phyloP scores from a whole-genome alignment of 2,888 invertebrate genomes.

The Nezara viridula region DNA sequence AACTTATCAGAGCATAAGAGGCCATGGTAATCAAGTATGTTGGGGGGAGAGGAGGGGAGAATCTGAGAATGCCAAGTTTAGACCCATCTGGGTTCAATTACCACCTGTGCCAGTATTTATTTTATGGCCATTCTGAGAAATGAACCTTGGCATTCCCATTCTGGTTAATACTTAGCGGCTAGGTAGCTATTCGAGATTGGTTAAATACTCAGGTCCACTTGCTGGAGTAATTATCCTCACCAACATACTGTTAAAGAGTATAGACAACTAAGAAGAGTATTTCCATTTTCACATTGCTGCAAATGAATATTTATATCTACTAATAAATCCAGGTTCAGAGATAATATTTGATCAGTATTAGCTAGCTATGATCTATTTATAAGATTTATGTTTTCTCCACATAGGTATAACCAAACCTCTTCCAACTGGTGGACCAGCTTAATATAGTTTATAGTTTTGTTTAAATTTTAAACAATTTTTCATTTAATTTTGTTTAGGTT shows the following conservation, averaged over 20 bases:
- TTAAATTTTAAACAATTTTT: no score
- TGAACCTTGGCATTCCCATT: not conserved
- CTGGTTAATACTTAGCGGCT: not conserved
- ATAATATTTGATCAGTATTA: not conserved
- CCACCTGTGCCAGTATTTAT: no score
- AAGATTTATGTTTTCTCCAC: not conserved
- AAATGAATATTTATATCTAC: not conserved
- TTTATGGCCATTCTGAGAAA: not conserved
- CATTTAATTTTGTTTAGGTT: no score
- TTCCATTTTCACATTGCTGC: not conserved
- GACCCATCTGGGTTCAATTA: no score
- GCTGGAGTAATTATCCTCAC: not conserved
- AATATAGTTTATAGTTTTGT: no score
- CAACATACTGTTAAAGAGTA: not conserved
- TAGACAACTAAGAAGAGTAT: not conserved
- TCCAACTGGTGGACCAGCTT: no score
- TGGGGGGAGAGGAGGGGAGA: no score
- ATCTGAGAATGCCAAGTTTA: no score
- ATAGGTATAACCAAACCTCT: not conserved
- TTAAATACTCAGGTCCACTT: not conserved
- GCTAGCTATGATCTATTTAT: no score
- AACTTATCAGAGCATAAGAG: no score
- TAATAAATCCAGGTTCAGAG: not conserved
- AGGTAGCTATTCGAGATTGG: not conserved
- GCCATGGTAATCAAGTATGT: no score